Percentiles rank a stretch among this genome's conserved stretches.
Evolutionary conservation across 2,797 vertebrate genomes (phyloP).

Genomic region (Carcharodon carcharias): DNA sequence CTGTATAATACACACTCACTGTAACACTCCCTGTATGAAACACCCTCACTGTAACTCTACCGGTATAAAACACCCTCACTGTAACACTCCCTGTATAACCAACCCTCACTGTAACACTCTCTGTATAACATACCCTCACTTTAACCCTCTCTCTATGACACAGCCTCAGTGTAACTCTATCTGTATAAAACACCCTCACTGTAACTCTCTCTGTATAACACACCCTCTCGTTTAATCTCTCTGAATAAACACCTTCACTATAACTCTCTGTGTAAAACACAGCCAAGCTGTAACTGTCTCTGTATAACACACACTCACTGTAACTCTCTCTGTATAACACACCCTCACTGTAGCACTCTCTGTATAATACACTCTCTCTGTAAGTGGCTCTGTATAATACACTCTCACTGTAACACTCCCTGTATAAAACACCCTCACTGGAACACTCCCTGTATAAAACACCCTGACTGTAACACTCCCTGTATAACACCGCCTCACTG

Average conservation of each 20-base stretch:
- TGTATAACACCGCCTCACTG: not conserved
- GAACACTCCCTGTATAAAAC: not conserved
- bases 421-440: not conserved
- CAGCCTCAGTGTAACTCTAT: not conserved
- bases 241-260: not conserved
- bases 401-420: not conserved
- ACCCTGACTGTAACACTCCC: not conserved
- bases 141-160: not conserved
- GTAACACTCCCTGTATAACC: no score
- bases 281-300: not conserved
- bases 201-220: not conserved
- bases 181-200: not conserved
- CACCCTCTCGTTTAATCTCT: no score
- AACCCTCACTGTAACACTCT: no score
- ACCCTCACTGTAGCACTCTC: not conserved
- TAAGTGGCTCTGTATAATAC: not conserved
- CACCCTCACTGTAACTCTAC: not conserved
- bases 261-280: not conserved
- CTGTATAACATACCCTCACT: not conserved
- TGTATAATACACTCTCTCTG: no score
- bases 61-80: no score
- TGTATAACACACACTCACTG: not conserved
- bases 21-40: not conserved
- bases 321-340: not conserved
- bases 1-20: not conserved